A percentile compares a stretch with the other conserved stretches of the same genome.
Conservation (phyloP, 1,140 invertebrate genomes). For the Trinorchestia longiramus region DNA sequence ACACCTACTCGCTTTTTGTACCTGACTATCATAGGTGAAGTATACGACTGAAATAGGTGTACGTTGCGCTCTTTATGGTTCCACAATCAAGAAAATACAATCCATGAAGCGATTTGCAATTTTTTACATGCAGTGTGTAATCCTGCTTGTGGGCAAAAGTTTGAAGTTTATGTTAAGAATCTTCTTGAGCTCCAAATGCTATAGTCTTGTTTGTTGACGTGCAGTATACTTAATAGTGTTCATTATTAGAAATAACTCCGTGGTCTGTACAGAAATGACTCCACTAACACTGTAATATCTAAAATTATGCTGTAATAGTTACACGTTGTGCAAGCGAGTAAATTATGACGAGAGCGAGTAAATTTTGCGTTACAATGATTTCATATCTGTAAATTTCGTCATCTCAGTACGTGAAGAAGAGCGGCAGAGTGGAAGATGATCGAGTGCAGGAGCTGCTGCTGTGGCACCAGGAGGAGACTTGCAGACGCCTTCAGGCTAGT, state of each 20-base stretch:
- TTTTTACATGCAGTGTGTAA: no score
- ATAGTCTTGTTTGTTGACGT: neutral
- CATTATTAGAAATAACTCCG: neutral
- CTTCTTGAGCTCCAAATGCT: neutral
- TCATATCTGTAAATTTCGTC: no score
- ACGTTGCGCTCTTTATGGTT: no score
- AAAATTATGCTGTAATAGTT: neutral
- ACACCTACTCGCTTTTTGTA: no score
- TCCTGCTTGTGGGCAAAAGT: neutral
- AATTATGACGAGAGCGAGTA: neutral
- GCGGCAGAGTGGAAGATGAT: neutral
- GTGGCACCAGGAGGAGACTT: constrained; percentile 9
- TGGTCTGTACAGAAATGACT: neutral
- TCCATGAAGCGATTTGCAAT: no score
- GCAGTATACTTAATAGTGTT: neutral
- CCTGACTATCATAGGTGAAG: no score
- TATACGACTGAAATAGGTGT: no score
- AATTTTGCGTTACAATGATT: neutral
- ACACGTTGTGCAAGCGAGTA: neutral
- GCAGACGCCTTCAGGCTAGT: neutral
- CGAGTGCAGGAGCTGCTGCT: constrained; percentile 10
- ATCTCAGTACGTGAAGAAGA: neutral
- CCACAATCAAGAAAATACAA: no score
- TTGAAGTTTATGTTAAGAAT: neutral
- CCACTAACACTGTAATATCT: neutral